Conservation (phyloP, 2,888 invertebrate species). For the Dichetophora obliterata region DNA sequence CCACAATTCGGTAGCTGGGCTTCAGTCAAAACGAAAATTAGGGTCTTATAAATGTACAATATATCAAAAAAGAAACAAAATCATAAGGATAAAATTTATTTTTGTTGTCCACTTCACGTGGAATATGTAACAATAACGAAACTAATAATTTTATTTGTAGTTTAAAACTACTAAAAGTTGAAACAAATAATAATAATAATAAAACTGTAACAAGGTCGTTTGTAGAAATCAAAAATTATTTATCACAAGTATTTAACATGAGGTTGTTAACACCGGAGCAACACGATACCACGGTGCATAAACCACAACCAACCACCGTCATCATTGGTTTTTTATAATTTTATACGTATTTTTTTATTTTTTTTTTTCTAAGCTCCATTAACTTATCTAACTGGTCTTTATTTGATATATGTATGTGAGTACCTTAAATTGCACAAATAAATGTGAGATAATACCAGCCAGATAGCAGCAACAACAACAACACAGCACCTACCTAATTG, state of each 20-base stretch:
- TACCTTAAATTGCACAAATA: background rate
- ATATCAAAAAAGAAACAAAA: too few species aligned
- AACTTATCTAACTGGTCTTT: background rate
- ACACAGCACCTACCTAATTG: background rate
- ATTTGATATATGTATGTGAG: background rate
- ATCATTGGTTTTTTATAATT: background rate
- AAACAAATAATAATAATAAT: background rate
- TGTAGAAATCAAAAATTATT: slow-evolving; percentile 2
- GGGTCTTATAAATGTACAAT: too few species aligned
- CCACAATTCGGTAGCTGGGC: too few species aligned
- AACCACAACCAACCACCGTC: background rate
- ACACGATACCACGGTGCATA: background rate
- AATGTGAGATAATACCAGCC: background rate
- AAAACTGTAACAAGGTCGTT: slow-evolving; percentile 33
- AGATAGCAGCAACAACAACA: background rate
- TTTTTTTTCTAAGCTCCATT: background rate
- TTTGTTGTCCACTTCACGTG: too few species aligned
- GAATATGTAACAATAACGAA: too few species aligned
- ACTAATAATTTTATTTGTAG: too few species aligned
- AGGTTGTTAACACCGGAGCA: slow-evolving; percentile 25
- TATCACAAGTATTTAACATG: slow-evolving; percentile 5
- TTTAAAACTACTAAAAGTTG: too few species aligned
- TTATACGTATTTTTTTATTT: background rate
- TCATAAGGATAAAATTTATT: too few species aligned
- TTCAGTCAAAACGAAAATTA: too few species aligned